Evolutionary conservation across 2,113 vertebrate genomes (phyloP), one percentile per base, ranked within the genome.

Genomic region (Nycticebus coucang): DNA sequence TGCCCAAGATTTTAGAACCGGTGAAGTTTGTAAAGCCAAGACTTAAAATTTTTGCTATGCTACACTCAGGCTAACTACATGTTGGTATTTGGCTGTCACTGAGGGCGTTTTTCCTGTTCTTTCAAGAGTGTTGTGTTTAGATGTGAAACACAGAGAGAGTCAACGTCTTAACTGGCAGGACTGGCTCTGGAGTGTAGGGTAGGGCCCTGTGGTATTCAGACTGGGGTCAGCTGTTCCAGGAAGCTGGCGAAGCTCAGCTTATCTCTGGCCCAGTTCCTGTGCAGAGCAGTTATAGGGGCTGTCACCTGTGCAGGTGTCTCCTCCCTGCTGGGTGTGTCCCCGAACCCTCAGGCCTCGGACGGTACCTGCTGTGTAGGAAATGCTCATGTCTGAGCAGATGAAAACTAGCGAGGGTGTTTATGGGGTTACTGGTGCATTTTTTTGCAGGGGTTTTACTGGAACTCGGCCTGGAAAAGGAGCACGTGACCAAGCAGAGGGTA

Each of bases 361-460:
- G 3, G 41, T 0, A 10, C 78, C 33, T 17, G 37, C 59, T 22
- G 0, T 9, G 0, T 14, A 14, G 59, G 11, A 35, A 24, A 8
- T 0, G 21, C 37, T 59, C 19, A 3, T 1, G 14, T 50, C n/a
- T 8, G 15, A 28, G 41, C 17, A 84, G 7, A 2, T 0, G 15
- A 30, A 21, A 45, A 7, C 45, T 0, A 0, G 21, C 1, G 11
- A 1, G 14, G 0, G 4, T 1, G 1, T 89, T 37, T 2, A 5
- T 33, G 28, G 45, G 89, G 93, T 50, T 22, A 17, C 84, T 79
- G 81, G 97, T 4, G 10, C 18, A 11, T 87, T 7, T 81, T 94
- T 35, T 97, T 92, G 24, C 97, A 99, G 99, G 99, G 87, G 99
- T 99, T 84, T 98, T 99, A 21, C 98, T 98, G 97, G 99, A 99